These are phyloP conservation scores for Ictalurus furcatus DNA, from an alignment of 2,113 vertebrate genomes.

Conservation along the genomic window DNA sequence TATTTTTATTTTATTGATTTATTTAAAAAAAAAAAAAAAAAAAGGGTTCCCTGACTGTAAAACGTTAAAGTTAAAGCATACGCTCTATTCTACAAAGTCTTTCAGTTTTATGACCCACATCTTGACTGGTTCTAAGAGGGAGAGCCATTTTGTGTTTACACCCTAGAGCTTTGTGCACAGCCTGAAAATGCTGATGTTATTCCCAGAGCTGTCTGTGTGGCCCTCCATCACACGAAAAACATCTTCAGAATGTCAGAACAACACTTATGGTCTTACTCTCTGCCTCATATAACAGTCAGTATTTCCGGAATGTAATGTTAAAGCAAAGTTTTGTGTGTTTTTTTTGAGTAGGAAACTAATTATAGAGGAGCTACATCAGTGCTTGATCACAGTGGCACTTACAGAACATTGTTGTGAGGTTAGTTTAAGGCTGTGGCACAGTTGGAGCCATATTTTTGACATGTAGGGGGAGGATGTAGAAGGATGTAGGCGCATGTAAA, in stretches of 20 bases:
- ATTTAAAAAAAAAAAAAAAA: too few relatives aligned
- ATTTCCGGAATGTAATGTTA: neutral
- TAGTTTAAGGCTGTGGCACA: conserved; percentile 20
- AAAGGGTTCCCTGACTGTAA: neutral
- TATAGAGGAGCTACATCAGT: conserved; percentile 44
- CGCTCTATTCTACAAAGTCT: neutral
- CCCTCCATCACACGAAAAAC: neutral
- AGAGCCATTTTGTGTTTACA: conserved; percentile 27
- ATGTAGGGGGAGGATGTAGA: conserved; percentile 38
- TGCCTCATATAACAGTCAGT: neutral
- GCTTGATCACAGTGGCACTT: conserved; percentile 55
- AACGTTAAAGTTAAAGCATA: neutral
- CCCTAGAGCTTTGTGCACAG: neutral
- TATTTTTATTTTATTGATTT: too few relatives aligned
- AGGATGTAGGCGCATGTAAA: neutral
- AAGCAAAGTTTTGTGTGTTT: conserved; percentile 43
- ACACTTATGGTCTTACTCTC: conserved; percentile 19
- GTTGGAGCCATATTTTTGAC: neutral
- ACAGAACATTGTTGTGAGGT: conserved; percentile 27
- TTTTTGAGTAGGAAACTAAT: conserved; percentile 40
- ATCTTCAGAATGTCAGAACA: conserved; percentile 25
- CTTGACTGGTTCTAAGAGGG: conserved; percentile 28
- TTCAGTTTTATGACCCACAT: conserved; percentile 7
- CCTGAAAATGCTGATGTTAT: conserved; percentile 41
- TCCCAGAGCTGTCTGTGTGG: conserved; percentile 25